phyloP scores from a whole-genome alignment of 2,888 invertebrate species.

The Autographa pulchrina region DNA sequence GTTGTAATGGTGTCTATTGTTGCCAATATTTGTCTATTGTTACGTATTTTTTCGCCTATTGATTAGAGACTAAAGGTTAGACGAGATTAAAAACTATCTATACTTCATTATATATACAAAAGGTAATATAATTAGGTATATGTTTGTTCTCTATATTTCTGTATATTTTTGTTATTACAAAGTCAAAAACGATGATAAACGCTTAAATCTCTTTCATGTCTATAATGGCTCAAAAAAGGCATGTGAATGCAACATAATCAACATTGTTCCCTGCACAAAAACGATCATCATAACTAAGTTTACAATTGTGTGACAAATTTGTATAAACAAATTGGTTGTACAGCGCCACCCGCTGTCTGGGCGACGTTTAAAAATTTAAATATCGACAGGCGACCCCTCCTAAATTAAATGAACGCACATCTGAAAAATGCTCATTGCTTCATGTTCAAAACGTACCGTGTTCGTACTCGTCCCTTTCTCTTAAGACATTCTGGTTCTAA shows the following conservation, averaged over 20 bases:
- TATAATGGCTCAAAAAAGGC: background rate
- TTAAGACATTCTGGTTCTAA: slow-evolving; percentile 64
- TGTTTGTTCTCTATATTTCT: too few species aligned
- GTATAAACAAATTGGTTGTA: slow-evolving; percentile 82
- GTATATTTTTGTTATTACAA: too few species aligned
- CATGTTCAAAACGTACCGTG: slow-evolving; percentile 62
- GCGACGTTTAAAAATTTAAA: slow-evolving; percentile 86
- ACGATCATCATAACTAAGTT: slow-evolving; percentile 49
- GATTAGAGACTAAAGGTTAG: background rate
- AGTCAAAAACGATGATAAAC: too few species aligned
- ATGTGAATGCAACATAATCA: background rate
- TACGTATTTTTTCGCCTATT: background rate
- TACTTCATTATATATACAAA: too few species aligned
- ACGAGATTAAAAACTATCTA: background rate
- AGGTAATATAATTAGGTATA: too few species aligned
- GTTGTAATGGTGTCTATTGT: slow-evolving; percentile 13
- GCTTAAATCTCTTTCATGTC: background rate
- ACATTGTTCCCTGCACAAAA: slow-evolving; percentile 19
- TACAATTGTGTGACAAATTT: slow-evolving; percentile 76
- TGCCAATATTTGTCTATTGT: slow-evolving; percentile 9
- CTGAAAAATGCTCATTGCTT: slow-evolving; percentile 74
- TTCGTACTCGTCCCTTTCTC: slow-evolving; percentile 47
- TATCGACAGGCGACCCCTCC: slow-evolving; percentile 83
- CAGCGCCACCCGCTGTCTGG: slow-evolving; percentile 70
- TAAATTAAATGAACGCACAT: slow-evolving; percentile 81